These are phyloP conservation scores for Isaurus tuberculatus DNA, from an alignment of 92 coral and sea anemone species.

Conservation along the genomic window DNA sequence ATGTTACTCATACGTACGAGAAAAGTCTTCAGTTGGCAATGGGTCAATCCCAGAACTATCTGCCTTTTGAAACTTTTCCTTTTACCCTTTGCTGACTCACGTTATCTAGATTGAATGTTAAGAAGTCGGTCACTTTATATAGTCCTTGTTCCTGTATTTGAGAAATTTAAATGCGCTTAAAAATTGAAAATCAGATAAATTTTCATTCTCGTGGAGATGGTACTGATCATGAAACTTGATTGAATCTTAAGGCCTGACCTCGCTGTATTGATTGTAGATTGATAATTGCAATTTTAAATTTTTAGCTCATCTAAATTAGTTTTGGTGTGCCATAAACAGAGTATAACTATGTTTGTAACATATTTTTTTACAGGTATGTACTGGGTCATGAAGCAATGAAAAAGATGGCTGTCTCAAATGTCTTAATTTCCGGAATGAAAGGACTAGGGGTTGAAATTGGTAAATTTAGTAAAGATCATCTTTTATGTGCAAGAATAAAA, in stretches of 20 bases:
- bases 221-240: not conserved
- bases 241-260: too few relatives aligned
- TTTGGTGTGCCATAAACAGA: not conserved
- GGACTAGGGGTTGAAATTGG: conserved; percentile 99
- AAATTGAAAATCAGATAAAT: too few relatives aligned
- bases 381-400: conserved; percentile 99
- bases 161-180: not conserved
- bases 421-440: conserved; percentile 90
- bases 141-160: not conserved
- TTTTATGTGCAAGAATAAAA: too few relatives aligned
- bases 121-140: conserved; percentile 8
- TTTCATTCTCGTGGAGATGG: too few relatives aligned
- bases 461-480: conserved; percentile 16
- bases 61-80: too few relatives aligned
- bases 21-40: not conserved
- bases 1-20: not conserved
- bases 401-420: conserved; percentile 96
- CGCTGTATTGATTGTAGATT: too few relatives aligned
- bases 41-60: not conserved
- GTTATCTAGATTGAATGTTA: not conserved
- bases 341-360: too few relatives aligned
- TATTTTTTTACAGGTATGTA: conserved; percentile 75
- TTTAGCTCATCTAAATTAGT: not conserved
- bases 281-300: not conserved
- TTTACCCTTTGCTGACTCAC: conserved; percentile 24